These are phyloP conservation scores for Acrobasis consociella DNA, from an alignment of 2,888 invertebrate species.

Conservation along the genomic window DNA sequence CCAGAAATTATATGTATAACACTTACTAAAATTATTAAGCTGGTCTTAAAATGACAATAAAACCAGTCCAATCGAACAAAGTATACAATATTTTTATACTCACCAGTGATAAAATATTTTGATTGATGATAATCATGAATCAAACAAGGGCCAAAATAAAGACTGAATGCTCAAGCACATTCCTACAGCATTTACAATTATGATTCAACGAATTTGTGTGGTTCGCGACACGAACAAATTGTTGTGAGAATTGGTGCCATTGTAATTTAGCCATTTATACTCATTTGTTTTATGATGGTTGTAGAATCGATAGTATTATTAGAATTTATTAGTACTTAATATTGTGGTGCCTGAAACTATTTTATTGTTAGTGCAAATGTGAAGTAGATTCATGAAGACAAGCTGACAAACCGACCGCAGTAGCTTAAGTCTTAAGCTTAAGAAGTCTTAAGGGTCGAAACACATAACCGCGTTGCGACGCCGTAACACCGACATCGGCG, in stretches of 20 bases:
- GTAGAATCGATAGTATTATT: conserved; percentile 50
- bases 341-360: conserved; percentile 38
- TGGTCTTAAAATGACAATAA: conserved; percentile 12
- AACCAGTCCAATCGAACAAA: not conserved
- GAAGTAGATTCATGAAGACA: too few relatives aligned
- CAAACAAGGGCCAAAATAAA: conserved; percentile 29
- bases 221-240: conserved; percentile 49
- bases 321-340: conserved; percentile 46
- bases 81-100: not conserved
- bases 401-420: too few relatives aligned
- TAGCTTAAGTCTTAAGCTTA: too few relatives aligned
- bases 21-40: not conserved
- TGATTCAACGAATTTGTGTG: conserved; percentile 33
- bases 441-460: too few relatives aligned
- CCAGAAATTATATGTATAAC: not conserved
- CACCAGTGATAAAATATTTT: not conserved
- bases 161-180: conserved; percentile 56
- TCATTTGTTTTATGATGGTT: conserved; percentile 24
- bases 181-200: conserved; percentile 56
- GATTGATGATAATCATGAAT: conserved; percentile 1
- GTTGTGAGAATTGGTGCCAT: conserved; percentile 31
- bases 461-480: too few relatives aligned
- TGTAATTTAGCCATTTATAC: conserved; percentile 22
- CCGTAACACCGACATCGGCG: too few relatives aligned
- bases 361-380: conserved; percentile 3